Evolutionary conservation across 2,797 vertebrate species (phyloP), one percentile per base, ranked within the genome.

Genomic region (Chrysocyon brachyurus): DNA sequence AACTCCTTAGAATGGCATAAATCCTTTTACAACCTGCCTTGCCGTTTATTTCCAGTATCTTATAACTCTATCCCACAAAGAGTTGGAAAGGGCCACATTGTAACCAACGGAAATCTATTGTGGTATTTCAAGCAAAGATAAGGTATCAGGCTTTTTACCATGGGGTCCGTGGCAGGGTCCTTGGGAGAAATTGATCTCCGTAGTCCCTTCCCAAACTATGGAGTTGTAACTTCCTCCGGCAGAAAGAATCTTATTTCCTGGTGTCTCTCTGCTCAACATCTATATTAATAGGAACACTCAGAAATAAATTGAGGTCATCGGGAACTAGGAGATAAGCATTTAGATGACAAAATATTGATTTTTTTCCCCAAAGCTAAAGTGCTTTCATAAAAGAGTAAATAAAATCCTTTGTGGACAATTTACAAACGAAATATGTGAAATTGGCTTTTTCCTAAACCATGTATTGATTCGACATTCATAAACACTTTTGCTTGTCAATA

Each of bases 321-420:
- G 93, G 95, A 98, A 91, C 82, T 97, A 56, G 96, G 97, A 97
- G 89, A 97, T 90, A 98, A 95, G 94, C 94, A 97, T 97, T 97
- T 96, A 97, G 56, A 95, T 95, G 87, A 91, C 63, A 87, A 97
- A 95, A 14, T 31, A 98, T 98, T 98, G 97, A 98, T 98, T 98
- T 98, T 98, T 97, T 94, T 97, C 95, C 73, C 36, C 88, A 72
- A 97, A 89, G 73, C 63, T 92, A 88, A 96, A 94, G 14, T 56
- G 57, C 33, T 96, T 98, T 98, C 77, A 97, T 98, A 64, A 98
- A 98, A 98, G 93, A 96, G 61, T 73, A 97, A 98, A 97, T 91
- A 96, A 98, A 98, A 91, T 91, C 52, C 63, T 97, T 95, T 91
- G 78, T 91, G 96, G 97, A 97, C 91, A 97, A 97, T 98, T 98